These are phyloP conservation scores for Drosophila imparisetae DNA, from an alignment of 2,888 invertebrate species.

Conservation along the genomic window DNA sequence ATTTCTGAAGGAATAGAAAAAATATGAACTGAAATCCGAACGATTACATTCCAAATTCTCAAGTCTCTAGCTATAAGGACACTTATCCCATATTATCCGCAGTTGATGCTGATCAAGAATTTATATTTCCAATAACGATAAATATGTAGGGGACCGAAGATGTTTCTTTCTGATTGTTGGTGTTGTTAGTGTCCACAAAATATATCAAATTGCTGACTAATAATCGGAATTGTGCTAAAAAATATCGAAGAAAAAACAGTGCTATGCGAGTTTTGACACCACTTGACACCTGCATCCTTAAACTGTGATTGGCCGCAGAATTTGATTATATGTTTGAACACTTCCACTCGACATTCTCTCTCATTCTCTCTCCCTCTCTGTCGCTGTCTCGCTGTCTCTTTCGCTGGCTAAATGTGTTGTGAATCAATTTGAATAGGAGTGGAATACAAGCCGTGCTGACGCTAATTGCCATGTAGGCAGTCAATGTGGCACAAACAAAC, in stretches of 20 bases:
- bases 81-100: background rate
- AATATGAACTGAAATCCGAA: background rate
- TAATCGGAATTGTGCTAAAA: background rate
- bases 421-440: slow-evolving; percentile 45
- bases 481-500: slow-evolving; percentile 43
- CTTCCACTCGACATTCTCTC: background rate
- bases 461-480: slow-evolving; percentile 47
- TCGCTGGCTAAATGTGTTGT: slow-evolving; percentile 15
- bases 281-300: slow-evolving; percentile 32
- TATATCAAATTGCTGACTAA: background rate
- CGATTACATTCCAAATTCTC: background rate
- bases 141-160: background rate
- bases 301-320: slow-evolving; percentile 10
- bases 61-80: background rate
- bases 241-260: background rate
- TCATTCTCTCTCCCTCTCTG: background rate
- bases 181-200: background rate
- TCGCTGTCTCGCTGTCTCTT: background rate
- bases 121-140: background rate
- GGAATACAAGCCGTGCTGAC: slow-evolving; percentile 42
- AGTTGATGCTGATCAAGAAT: background rate
- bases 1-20: background rate
- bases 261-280: background rate
- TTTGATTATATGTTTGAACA: slow-evolving; percentile 18
- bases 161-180: background rate